phyloP scores from a whole-genome alignment of 2,797 vertebrate species.

The Pampus argenteus region DNA sequence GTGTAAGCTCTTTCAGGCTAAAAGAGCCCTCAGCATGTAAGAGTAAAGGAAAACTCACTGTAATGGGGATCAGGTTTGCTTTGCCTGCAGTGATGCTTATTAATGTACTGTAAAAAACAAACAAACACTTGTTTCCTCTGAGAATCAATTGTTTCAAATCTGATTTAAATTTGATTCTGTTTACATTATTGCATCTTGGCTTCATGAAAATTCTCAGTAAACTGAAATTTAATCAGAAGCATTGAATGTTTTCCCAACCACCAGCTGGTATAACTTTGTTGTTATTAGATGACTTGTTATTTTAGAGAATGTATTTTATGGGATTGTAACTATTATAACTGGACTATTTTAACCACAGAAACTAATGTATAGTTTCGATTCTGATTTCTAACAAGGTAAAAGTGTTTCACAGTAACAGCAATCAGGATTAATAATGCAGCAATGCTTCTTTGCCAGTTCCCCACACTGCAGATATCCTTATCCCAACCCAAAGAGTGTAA shows the following conservation, averaged over 20 bases:
- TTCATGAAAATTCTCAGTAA: slow-evolving; percentile 10
- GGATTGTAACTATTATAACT: too few species aligned
- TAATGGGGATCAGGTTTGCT: background rate
- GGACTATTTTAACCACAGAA: too few species aligned
- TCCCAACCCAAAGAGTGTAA: slow-evolving; percentile 65
- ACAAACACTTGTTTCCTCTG: background rate
- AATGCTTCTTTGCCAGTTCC: slow-evolving; percentile 52
- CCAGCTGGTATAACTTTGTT: slow-evolving; percentile 4
- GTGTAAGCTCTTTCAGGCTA: slow-evolving; percentile 20
- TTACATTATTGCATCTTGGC: slow-evolving; percentile 6
- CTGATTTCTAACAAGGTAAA: slow-evolving; percentile 31
- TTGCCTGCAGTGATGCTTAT: background rate
- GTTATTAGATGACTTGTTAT: background rate
- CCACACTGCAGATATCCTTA: slow-evolving; percentile 60
- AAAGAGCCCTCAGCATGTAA: slow-evolving; percentile 8
- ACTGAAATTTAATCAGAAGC: slow-evolving; percentile 4
- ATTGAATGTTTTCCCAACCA: background rate
- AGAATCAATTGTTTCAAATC: background rate
- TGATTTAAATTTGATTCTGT: background rate
- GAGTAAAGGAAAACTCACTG: background rate
- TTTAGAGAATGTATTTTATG: background rate
- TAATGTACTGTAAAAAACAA: background rate
- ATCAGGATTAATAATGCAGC: slow-evolving; percentile 64
- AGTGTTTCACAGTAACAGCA: slow-evolving; percentile 29
- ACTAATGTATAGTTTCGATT: background rate